Evolutionary conservation across 2,113 vertebrate genomes (phyloP).

Genomic region (Paratilapia polleni): DNA sequence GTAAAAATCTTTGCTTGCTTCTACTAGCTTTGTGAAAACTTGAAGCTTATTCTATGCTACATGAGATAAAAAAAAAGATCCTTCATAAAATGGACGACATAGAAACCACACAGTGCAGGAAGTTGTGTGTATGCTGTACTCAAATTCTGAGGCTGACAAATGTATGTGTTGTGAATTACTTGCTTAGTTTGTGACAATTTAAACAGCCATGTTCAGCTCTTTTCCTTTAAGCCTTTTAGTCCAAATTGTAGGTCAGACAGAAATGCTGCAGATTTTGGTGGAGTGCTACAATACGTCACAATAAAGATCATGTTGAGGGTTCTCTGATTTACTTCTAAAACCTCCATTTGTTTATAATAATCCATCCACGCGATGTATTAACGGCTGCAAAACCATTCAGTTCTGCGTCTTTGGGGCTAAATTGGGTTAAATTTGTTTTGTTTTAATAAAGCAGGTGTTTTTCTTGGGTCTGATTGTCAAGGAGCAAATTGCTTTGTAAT

Average conservation of each 20-base stretch:
- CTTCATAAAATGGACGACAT: neutral
- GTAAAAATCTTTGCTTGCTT: neutral
- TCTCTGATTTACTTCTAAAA: conserved; percentile 30
- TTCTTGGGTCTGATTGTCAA: conserved; percentile 74
- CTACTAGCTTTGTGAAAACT: conserved; percentile 1
- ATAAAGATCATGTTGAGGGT: conserved; percentile 17
- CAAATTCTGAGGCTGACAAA: neutral
- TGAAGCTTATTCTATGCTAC: neutral
- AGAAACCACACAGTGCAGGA: fast-evolving
- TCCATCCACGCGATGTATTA: conserved; percentile 55
- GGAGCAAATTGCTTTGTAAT: conserved; percentile 77
- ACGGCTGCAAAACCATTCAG: conserved; percentile 1
- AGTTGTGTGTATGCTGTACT: neutral
- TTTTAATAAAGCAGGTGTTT: conserved; percentile 82
- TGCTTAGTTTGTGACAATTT: conserved; percentile 28
- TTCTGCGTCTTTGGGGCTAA: conserved; percentile 51
- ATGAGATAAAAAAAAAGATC: neutral
- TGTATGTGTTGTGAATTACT: neutral
- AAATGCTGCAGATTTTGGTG: conserved; percentile 18
- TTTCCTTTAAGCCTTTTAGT: conserved; percentile 19
- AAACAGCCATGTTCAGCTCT: conserved; percentile 33
- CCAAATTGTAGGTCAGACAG: conserved; percentile 11
- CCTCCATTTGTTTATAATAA: conserved; percentile 56
- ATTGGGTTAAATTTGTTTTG: conserved; percentile 78
- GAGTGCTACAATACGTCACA: neutral